Percentiles rank a stretch among this genome's conserved stretches.
Conservation (phyloP, 2,113 vertebrate genomes). For the Vulpes ferrilata region DNA sequence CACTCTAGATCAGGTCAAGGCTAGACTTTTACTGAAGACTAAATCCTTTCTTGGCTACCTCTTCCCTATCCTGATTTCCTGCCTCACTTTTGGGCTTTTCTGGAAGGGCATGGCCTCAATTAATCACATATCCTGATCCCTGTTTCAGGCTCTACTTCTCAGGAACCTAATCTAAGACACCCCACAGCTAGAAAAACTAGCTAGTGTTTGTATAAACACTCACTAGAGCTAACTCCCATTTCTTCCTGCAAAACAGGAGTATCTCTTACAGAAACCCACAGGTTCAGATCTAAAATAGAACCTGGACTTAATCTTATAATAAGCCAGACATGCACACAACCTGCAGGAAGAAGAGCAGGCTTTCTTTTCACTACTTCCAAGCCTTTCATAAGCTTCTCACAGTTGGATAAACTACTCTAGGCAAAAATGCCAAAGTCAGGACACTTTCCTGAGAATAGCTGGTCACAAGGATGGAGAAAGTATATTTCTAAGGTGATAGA, state of each 20-base stretch:
- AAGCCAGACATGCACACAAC: neutral
- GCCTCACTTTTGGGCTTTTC: neutral
- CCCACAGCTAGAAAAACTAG: neutral
- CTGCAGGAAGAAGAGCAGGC: neutral
- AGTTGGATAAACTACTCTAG: neutral
- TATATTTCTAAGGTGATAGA: conserved; percentile 29
- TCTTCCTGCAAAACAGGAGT: neutral
- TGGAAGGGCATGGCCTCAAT: neutral
- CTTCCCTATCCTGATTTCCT: neutral
- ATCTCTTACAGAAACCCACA: conserved; percentile 39
- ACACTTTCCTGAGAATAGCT: conserved; percentile 38
- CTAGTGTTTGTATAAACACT: conserved; percentile 42
- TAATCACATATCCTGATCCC: neutral
- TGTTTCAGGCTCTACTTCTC: neutral
- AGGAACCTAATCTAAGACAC: conserved; percentile 15
- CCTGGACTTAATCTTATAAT: neutral
- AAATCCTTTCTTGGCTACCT: conserved; percentile 1
- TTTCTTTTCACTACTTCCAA: neutral
- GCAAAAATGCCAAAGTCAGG: neutral
- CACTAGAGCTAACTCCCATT: neutral
- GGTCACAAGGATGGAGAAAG: neutral
- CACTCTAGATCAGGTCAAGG: neutral
- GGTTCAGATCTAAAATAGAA: conserved; percentile 14
- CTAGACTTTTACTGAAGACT: neutral
- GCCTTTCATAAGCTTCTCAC: neutral